Evolutionary conservation across 2,113 vertebrate genomes (phyloP), one percentile per base, ranked within the genome.

Genomic region (Daphoenositta chrysoptera): DNA sequence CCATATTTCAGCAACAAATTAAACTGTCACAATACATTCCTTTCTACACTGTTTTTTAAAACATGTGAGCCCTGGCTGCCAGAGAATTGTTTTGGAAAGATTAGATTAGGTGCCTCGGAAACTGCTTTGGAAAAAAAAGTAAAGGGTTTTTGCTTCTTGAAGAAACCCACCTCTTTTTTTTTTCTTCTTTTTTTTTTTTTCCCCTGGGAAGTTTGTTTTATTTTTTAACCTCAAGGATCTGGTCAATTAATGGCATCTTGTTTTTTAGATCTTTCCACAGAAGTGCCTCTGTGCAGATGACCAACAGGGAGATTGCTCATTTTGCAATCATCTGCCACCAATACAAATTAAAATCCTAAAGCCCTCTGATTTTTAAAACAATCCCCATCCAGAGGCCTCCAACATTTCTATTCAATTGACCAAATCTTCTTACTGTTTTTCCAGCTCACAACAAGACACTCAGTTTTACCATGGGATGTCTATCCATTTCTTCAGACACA

Each of bases 51-150:
- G 7, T 56, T 85, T 89, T 83, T 84, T 39, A 39, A 76, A 89
- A 63, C 42, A 76, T 21, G 27, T 28, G 66, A 96, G 50, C 33
- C 58, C 48, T 57, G 58, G 39, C 81, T 83, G 73, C 70, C 47
- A 73, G 35, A 77, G 54, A 87, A 80, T 70, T 93, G 78, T 83
- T 97, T 93, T 63, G 71, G 82, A 93, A 90, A 95, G 48, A 96
- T 85, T 87, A 88, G 70, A 93, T 94, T 85, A 96, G 78, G 78
- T 87, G 71, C 79, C 75, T 86, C 47, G 0, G 82, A 93, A 95
- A 91, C 39, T 8, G 53, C 50, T 70, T 72, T 54, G 47, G n/a
- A 39, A 93, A 48, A 60, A 92, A 73, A 73, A 80, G 23, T 31
- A 71, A 87, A 85, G 18, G 4, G 1, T 64, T 93, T 82, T 83